A percentile compares a stretch with the other conserved stretches of the same genome.
These are phyloP conservation scores for Vipera latastei DNA, from an alignment of 2,797 vertebrate genomes.

Conservation along the genomic window DNA sequence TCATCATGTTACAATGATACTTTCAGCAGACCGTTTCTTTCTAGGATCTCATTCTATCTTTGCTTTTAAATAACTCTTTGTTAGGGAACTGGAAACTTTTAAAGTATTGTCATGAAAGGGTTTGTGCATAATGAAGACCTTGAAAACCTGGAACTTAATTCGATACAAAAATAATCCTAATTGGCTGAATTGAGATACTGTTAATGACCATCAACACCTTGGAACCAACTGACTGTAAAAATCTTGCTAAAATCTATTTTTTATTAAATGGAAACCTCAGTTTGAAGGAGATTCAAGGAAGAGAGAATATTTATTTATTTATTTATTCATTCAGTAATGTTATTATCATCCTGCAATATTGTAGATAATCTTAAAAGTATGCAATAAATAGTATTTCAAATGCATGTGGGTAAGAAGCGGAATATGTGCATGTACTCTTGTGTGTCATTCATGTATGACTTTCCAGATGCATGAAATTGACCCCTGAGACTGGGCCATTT, in stretches of 20 bases:
- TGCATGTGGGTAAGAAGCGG: background rate
- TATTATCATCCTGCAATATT: slow-evolving; percentile 42
- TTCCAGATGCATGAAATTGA: background rate
- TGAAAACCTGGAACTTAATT: slow-evolving; percentile 47
- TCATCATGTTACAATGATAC: background rate
- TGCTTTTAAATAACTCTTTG: slow-evolving; percentile 13
- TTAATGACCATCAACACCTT: slow-evolving; percentile 53
- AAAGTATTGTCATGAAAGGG: slow-evolving; percentile 50
- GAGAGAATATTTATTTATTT: slow-evolving; percentile 39
- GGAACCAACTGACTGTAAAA: slow-evolving; percentile 50
- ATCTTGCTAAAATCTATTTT: slow-evolving; percentile 32
- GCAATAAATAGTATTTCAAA: background rate
- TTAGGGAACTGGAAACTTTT: slow-evolving; percentile 26
- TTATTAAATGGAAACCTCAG: slow-evolving; percentile 43
- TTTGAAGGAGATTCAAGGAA: slow-evolving; percentile 39
- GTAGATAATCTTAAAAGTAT: slow-evolving; percentile 2
- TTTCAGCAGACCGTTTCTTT: background rate
- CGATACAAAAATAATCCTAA: slow-evolving; percentile 56
- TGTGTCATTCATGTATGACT: background rate
- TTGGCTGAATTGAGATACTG: slow-evolving; percentile 45
- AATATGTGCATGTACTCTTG: background rate
- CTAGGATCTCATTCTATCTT: background rate
- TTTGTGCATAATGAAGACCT: slow-evolving; percentile 15
- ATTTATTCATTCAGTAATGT: slow-evolving; percentile 31
- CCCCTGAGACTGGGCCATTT: background rate